Conservation (phyloP, 2,797 vertebrate genomes). For the Myoxocephalus aenaeus region DNA sequence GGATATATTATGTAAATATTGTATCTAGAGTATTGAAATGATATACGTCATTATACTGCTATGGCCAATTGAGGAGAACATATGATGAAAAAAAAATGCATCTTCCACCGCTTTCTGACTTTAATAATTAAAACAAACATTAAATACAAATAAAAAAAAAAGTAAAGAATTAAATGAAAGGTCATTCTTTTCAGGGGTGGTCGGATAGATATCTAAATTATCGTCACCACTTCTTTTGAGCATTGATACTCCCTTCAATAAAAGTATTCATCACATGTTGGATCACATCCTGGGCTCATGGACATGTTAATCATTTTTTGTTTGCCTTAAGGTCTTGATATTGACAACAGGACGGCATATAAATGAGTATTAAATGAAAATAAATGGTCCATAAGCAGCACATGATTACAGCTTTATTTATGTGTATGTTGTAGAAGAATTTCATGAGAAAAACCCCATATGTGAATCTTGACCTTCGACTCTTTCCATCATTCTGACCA, state of each 20-base stretch:
- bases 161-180: not conserved
- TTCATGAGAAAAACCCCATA: not conserved
- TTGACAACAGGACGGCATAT: not conserved
- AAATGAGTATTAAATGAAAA: not conserved
- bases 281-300: not conserved
- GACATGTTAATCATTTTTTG: not conserved
- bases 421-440: not conserved
- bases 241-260: too few relatives aligned
- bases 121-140: not conserved
- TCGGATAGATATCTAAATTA: not conserved
- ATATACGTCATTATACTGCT: not conserved
- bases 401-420: not conserved
- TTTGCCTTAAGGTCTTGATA: not conserved
- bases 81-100: not conserved
- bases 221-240: not conserved
- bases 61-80: not conserved
- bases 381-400: not conserved
- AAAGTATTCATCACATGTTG: not conserved
- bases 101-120: not conserved
- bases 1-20: not conserved
- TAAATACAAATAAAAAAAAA: not conserved
- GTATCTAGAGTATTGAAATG: not conserved
- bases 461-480: slow-evolving; percentile 5
- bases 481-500: not conserved
- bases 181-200: not conserved